These are phyloP conservation scores for Trachops cirrhosus DNA, from an alignment of 2,797 vertebrate genomes.

Conservation along the genomic window DNA sequence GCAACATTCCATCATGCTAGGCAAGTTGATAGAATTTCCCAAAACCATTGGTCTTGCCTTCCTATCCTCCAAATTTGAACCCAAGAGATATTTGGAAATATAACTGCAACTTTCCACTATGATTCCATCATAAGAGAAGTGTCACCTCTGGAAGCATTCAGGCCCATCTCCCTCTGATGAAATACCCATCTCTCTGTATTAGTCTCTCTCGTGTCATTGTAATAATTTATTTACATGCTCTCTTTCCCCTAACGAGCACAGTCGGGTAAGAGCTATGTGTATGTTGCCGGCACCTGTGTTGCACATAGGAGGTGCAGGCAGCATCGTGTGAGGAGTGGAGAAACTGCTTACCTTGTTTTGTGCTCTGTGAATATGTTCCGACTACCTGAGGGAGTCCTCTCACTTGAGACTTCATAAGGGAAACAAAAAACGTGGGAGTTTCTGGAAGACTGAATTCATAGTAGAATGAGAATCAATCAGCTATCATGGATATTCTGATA, in stretches of 20 bases:
- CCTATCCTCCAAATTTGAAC: neutral
- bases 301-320: neutral
- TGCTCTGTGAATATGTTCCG: neutral
- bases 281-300: neutral
- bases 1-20: neutral
- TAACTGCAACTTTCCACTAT: neutral
- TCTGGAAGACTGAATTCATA: neutral
- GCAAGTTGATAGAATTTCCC: neutral
- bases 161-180: neutral
- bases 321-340: neutral
- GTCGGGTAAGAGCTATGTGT: neutral
- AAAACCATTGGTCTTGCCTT: neutral
- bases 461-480: neutral
- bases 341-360: neutral
- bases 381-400: neutral
- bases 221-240: neutral
- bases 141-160: neutral
- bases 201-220: neutral
- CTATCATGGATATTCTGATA: neutral
- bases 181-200: neutral
- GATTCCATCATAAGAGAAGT: neutral
- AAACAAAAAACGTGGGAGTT: neutral
- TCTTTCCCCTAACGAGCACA: neutral
- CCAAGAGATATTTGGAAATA: neutral
- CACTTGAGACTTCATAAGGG: neutral